phyloP scores from a whole-genome alignment of 2,113 vertebrate species.

The Calonectris borealis region DNA sequence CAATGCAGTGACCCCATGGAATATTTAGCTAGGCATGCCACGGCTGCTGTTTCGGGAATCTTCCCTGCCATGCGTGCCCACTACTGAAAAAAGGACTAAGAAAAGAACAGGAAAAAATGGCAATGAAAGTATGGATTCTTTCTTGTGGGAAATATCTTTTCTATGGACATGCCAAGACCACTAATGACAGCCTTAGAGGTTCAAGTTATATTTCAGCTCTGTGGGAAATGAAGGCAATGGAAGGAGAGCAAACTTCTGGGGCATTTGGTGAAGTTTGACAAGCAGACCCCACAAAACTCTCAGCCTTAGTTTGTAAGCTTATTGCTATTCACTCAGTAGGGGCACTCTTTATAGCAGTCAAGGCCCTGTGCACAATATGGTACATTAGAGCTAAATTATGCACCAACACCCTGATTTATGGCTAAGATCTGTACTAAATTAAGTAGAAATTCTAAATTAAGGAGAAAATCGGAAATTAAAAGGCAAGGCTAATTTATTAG shows the following conservation, averaged over 20 bases:
- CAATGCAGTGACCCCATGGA: not conserved
- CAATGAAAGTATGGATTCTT: not conserved
- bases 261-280: not conserved
- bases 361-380: not conserved
- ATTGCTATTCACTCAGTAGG: not conserved
- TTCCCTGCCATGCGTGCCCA: not conserved
- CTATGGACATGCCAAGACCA: not conserved
- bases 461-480: constrained; percentile 55
- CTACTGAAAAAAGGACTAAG: not conserved
- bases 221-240: not conserved
- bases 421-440: constrained; percentile 35
- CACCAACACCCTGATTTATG: constrained; percentile 32
- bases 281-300: not conserved
- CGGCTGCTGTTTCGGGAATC: not conserved
- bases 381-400: constrained; percentile 30
- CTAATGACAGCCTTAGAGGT: accelerated
- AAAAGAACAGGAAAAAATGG: not conserved
- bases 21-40: not conserved
- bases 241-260: not conserved
- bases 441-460: constrained; percentile 56
- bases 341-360: not conserved
- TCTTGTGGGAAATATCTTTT: not conserved
- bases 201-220: not conserved
- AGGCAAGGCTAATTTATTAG: constrained; percentile 45
- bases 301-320: not conserved